Evolutionary conservation across 1,140 invertebrate genomes (phyloP).

Genomic region (Lysiphlebus fabarum): DNA sequence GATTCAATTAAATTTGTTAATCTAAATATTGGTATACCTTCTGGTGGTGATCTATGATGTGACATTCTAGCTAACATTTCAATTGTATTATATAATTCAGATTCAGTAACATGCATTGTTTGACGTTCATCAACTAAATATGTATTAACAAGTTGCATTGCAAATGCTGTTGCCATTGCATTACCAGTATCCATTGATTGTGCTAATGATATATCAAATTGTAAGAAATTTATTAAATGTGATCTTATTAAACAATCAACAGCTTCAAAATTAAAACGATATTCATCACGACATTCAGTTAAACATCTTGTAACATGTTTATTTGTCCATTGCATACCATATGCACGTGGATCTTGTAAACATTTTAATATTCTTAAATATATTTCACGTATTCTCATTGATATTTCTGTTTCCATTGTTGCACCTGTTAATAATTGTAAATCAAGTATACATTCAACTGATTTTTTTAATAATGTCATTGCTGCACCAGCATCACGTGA

Average conservation of each 20-base stretch:
- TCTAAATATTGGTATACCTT: slow-evolving; percentile 62
- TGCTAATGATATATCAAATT: slow-evolving; percentile 84
- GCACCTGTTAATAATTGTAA: slow-evolving; percentile 58
- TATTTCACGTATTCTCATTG: slow-evolving; percentile 80
- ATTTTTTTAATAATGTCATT: slow-evolving; percentile 76
- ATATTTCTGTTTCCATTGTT: slow-evolving; percentile 68
- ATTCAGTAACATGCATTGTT: slow-evolving; percentile 74
- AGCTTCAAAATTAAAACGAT: slow-evolving; percentile 86
- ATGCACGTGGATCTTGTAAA: slow-evolving; percentile 81
- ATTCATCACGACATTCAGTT: slow-evolving; percentile 82
- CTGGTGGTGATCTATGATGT: slow-evolving; percentile 73
- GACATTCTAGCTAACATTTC: slow-evolving; percentile 75
- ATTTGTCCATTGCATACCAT: slow-evolving; percentile 84
- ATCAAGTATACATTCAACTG: slow-evolving; percentile 85
- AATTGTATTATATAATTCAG: slow-evolving; percentile 80
- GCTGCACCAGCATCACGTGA: slow-evolving; percentile 72
- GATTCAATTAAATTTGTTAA: slow-evolving; percentile 73
- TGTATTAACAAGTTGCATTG: slow-evolving; percentile 86
- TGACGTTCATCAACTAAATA: slow-evolving; percentile 85
- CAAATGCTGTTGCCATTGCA: slow-evolving; percentile 82
- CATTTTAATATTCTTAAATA: slow-evolving; percentile 87
- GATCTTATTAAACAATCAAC: slow-evolving; percentile 80
- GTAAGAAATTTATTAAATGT: slow-evolving; percentile 65
- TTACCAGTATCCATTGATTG: slow-evolving; percentile 84
- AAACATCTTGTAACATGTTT: slow-evolving; percentile 83